phyloP scores from a whole-genome alignment of 2,797 vertebrate genomes.

The Oceanodroma leucorhoa region DNA sequence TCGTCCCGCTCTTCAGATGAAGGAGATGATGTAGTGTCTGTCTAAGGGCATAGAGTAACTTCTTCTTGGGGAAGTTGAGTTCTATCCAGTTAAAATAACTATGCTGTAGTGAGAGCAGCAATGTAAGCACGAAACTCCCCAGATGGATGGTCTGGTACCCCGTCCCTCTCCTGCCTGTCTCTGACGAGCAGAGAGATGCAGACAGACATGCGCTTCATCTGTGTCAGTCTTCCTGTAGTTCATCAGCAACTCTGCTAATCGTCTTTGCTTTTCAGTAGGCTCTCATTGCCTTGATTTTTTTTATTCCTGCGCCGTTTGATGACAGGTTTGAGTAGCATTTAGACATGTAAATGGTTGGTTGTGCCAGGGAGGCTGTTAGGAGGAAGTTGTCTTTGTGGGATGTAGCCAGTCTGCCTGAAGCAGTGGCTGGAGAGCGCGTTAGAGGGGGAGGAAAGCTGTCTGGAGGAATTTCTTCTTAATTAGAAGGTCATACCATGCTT shows the following conservation, averaged over 20 bases:
- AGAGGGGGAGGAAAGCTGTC: not conserved
- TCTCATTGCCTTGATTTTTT: not conserved
- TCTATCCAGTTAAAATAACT: not conserved
- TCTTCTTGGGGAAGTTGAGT: not conserved
- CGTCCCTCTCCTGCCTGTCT: fast-evolving
- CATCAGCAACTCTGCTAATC: not conserved
- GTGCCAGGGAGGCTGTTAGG: not conserved
- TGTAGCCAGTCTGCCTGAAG: not conserved
- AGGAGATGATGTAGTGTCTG: not conserved
- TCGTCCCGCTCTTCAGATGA: fast-evolving
- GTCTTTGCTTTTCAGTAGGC: not conserved
- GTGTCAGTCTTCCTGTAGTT: not conserved
- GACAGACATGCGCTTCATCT: fast-evolving
- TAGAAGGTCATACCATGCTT: not conserved
- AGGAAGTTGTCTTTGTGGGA: not conserved
- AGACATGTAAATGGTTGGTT: not conserved
- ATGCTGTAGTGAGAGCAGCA: not conserved
- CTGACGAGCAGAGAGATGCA: not conserved
- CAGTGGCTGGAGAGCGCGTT: not conserved
- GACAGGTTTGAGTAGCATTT: not conserved
- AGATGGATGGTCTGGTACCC: fast-evolving
- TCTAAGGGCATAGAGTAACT: not conserved
- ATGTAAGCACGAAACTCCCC: not conserved
- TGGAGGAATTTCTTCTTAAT: slow-evolving; percentile 19
- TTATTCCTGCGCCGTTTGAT: not conserved